These are phyloP conservation scores for Drosophila anomelani DNA, from an alignment of 2,888 invertebrate species.

Conservation along the genomic window DNA sequence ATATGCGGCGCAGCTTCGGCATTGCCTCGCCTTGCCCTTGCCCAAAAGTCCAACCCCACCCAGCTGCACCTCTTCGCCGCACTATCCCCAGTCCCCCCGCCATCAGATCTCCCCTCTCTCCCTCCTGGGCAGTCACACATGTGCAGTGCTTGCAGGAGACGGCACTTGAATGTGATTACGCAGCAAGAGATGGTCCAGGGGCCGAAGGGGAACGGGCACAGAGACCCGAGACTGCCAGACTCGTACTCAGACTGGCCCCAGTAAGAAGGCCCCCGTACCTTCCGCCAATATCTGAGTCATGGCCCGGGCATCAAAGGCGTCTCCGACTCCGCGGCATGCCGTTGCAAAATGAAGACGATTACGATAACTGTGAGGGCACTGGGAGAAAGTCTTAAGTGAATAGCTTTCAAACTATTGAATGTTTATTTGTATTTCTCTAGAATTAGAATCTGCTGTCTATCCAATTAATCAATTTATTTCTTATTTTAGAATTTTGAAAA, in stretches of 20 bases:
- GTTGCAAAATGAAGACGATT: conserved; percentile 79
- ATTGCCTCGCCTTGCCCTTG: conserved; percentile 65
- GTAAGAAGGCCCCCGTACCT: conserved; percentile 25
- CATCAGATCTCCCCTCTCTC: not conserved
- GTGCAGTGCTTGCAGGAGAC: conserved; percentile 44
- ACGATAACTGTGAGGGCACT: conserved; percentile 48
- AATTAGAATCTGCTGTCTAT: no score
- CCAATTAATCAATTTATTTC: no score
- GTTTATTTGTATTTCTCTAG: no score
- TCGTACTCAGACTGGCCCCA: conserved; percentile 60
- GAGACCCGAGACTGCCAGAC: conserved; percentile 52
- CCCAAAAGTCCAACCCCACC: conserved; percentile 26
- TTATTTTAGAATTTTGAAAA: no score
- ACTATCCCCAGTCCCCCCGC: not conserved
- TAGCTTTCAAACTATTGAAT: no score
- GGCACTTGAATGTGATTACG: conserved; percentile 79
- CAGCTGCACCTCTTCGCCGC: conserved; percentile 44
- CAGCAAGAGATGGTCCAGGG: conserved; percentile 74
- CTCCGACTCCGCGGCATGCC: conserved; percentile 73
- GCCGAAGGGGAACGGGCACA: not conserved
- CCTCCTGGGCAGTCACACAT: conserved; percentile 38
- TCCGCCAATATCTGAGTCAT: conserved; percentile 70
- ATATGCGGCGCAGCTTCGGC: conserved; percentile 78
- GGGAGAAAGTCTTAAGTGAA: not conserved
- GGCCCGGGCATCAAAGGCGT: conserved; percentile 78